Percentiles rank a stretch among this genome's conserved stretches.
These are phyloP conservation scores for Orthosia incerta DNA, from an alignment of 2,888 invertebrate species.

Conservation along the genomic window DNA sequence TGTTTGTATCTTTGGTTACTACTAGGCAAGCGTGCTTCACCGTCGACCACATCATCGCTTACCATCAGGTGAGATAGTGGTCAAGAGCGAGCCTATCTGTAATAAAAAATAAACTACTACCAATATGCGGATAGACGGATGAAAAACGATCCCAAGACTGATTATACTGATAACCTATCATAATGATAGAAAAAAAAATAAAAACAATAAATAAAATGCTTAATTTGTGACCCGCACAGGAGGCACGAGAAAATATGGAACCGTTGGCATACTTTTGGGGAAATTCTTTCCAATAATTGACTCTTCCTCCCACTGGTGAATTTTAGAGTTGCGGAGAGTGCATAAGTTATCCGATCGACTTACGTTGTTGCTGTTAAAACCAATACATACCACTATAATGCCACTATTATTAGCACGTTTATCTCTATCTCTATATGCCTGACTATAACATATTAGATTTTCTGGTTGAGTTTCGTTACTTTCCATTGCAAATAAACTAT, in stretches of 20 bases:
- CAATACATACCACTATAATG: slow-evolving; percentile 33
- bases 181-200: too few relatives aligned
- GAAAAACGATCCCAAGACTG: background rate
- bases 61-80: too few relatives aligned
- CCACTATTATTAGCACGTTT: background rate
- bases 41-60: too few relatives aligned
- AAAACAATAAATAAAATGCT: too few relatives aligned
- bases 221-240: too few relatives aligned
- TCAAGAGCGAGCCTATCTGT: too few relatives aligned
- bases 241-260: too few relatives aligned
- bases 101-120: background rate
- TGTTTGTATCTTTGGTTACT: background rate
- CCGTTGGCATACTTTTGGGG: background rate
- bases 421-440: background rate
- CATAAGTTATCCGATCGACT: background rate
- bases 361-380: background rate
- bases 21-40: too few relatives aligned
- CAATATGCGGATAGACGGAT: background rate
- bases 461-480: background rate
- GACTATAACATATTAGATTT: background rate
- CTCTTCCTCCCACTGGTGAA: background rate
- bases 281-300: background rate
- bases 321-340: background rate
- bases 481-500: slow-evolving; percentile 22
- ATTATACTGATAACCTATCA: background rate